phyloP scores from a whole-genome alignment of 2,888 invertebrate genomes.

The Scaptomyza caliginosa region DNA sequence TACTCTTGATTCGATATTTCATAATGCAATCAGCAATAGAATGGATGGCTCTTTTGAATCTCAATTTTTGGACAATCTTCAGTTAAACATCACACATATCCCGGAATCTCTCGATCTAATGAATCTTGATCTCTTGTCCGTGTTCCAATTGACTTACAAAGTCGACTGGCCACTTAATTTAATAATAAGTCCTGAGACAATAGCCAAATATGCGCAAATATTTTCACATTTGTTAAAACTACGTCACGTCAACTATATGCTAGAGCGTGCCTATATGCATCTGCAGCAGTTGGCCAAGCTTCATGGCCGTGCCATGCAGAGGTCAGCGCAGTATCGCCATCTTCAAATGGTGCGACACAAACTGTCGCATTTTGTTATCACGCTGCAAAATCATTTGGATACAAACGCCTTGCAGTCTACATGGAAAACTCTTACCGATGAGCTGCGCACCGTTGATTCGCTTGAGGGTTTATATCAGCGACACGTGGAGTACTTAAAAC shows the following conservation, averaged over 20 bases:
- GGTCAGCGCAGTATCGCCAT: conserved; percentile 88
- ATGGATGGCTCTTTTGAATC: conserved; percentile 84
- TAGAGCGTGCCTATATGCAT: conserved; percentile 89
- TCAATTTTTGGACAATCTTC: conserved; percentile 85
- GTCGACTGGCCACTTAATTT: conserved; percentile 92
- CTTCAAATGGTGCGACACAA: conserved; percentile 90
- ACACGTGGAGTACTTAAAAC: conserved; percentile 90
- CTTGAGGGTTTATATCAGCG: conserved; percentile 90
- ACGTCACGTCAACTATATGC: conserved; percentile 90
- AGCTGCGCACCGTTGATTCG: conserved; percentile 87
- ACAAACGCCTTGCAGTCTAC: conserved; percentile 90
- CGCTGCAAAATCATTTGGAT: conserved; percentile 90
- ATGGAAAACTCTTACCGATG: conserved; percentile 90
- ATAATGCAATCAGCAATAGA: conserved; percentile 89
- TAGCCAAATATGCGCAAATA: conserved; percentile 89
- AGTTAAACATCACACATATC: conserved; percentile 85
- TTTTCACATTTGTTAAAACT: conserved; percentile 91
- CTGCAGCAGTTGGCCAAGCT: conserved; percentile 87
- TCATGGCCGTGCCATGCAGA: conserved; percentile 85
- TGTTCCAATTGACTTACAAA: conserved; percentile 88
- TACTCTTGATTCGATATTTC: conserved; percentile 88
- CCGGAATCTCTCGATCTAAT: conserved; percentile 87
- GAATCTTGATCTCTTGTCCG: conserved; percentile 88
- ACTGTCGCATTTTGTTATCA: conserved; percentile 90
- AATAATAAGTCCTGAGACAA: conserved; percentile 88